Base-by-base conservation (phyloP, 2,113 vertebrate species). In the Cyanoramphus novaezelandiae region DNA sequence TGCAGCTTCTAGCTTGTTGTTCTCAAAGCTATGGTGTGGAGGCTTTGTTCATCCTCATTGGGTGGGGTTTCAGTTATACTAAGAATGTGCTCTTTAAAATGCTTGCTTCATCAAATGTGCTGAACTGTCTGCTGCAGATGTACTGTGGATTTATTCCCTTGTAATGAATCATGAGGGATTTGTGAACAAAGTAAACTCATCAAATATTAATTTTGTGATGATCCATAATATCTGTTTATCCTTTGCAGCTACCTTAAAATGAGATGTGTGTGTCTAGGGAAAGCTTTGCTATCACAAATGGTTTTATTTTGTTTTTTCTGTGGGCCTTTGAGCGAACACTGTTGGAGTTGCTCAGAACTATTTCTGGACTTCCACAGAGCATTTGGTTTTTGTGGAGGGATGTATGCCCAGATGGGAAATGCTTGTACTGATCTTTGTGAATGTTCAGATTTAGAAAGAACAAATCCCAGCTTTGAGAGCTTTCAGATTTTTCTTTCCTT, bases 111-210 rank as follows among this genome's bases (percentile, higher is more conserved):
- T 90, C 29, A 70, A 28, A 67, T 71, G 67, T 91, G 63, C 87
- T 65, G 47, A 92, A 37, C 76, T 83, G 35, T 46, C 74, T 92
- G 74, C 57, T 93, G 77, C 85, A 90, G 82, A 76, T 95, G 88
- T 88, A 53, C 57, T 43, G 31, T 94, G 85, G 71, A 64, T 81
- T 79, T 94, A 69, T 93, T 86, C 81, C 50, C 74, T 53, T 79
- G 53, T 91, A 90, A 71, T 71, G 65, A 92, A 86, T 88, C 81
- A 89, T 55, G 60, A 88, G 90, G 76, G 82, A 81, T 93, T 95
- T 94, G 79, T 92, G 82, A 92, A 80, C 10, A 33, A 53, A 80
- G 82, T 80, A 81, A 86, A 83, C 60, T 78, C 44, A 70, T 94
- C 12, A 93, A 81, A 92, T 88, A 93, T 41, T 86, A 18, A 76